phyloP scores from a whole-genome alignment of 2,797 vertebrate species.

The Argya squamiceps region DNA sequence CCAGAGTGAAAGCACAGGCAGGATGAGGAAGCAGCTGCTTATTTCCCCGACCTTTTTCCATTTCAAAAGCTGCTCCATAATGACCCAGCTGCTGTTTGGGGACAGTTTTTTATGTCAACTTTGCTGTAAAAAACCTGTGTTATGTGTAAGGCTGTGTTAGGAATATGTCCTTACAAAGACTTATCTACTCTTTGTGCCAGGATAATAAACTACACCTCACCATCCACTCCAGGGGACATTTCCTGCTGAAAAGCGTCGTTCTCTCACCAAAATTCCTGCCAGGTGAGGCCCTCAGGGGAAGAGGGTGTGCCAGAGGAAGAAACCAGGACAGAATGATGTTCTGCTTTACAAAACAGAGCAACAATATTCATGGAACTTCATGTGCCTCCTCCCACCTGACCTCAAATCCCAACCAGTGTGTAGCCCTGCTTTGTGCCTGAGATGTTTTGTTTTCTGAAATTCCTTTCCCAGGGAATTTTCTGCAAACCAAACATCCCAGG shows the following conservation, averaged over 20 bases:
- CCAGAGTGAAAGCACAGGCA: not conserved
- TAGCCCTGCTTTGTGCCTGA: no score
- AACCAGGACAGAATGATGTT: not conserved
- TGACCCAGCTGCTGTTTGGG: constrained; percentile 47
- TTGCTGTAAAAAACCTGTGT: not conserved
- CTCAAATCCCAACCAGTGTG: not conserved
- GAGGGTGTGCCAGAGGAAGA: rapidly evolving
- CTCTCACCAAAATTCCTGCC: not conserved
- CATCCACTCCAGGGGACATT: not conserved
- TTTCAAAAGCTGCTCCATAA: constrained; percentile 9
- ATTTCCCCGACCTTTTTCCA: not conserved
- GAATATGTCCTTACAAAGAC: not conserved
- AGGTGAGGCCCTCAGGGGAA: not conserved
- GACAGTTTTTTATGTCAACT: constrained; percentile 20
- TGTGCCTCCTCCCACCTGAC: not conserved
- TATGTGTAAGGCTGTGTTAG: not conserved
- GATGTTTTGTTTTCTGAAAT: no score
- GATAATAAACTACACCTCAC: not conserved
- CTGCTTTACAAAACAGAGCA: not conserved
- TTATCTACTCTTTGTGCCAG: not conserved
- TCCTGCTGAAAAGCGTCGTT: not conserved
- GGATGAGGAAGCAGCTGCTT: constrained; percentile 19
- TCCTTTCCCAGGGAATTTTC: no score
- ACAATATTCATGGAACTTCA: not conserved
- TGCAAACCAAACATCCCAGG: no score